Evolutionary conservation across 2,113 vertebrate genomes (phyloP).

Genomic region (Anolis sagrei): DNA sequence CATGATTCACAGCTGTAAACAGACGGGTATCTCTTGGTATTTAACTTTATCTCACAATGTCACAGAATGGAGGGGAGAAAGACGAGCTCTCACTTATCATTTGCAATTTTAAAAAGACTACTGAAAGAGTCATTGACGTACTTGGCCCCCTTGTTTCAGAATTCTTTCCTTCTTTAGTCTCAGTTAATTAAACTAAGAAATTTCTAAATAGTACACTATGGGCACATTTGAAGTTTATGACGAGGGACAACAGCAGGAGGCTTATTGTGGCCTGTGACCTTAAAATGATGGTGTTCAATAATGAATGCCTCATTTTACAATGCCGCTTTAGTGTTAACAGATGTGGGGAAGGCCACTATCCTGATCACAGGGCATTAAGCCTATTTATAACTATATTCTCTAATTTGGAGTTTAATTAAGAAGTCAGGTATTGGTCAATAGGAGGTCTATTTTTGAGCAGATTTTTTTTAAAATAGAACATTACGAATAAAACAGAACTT

Average conservation of each 20-base stretch:
- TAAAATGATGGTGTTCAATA: conserved; percentile 29
- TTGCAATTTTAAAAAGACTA: conserved; percentile 34
- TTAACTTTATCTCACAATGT: conserved; percentile 15
- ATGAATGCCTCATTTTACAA: conserved; percentile 6
- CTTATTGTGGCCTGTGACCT: conserved; percentile 3
- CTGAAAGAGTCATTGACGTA: conserved; percentile 14
- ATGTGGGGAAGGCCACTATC: background rate
- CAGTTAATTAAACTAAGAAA: conserved; percentile 52
- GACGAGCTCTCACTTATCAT: background rate
- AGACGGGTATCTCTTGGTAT: conserved; percentile 16
- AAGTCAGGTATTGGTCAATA: conserved; percentile 43
- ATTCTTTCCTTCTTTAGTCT: conserved; percentile 28
- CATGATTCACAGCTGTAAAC: background rate
- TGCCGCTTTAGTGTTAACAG: conserved; percentile 18
- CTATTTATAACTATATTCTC: conserved; percentile 39
- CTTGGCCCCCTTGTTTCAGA: conserved; percentile 29
- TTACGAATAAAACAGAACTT: fast-evolving
- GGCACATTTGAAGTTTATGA: conserved; percentile 30
- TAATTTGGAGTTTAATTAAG: conserved; percentile 55
- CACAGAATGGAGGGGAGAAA: too few species aligned
- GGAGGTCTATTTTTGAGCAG: conserved; percentile 47
- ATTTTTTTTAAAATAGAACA: background rate
- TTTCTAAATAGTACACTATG: conserved; percentile 18
- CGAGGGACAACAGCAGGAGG: conserved; percentile 11
- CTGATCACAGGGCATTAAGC: conserved; percentile 20